These are phyloP conservation scores for Hesperia comma DNA, from an alignment of 2,888 invertebrate genomes.

Conservation along the genomic window DNA sequence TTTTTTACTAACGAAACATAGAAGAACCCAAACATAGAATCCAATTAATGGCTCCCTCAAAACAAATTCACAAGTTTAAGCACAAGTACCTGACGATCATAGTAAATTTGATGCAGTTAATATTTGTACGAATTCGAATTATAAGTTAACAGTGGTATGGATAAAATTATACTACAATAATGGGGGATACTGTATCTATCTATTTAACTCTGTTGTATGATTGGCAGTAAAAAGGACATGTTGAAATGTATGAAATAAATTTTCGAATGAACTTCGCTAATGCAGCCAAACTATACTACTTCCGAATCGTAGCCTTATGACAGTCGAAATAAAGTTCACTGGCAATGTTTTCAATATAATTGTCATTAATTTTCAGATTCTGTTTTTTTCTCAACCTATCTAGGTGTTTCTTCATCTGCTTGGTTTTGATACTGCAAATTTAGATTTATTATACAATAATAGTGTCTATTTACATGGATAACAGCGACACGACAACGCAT, in stretches of 20 bases:
- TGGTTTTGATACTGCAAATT: no score
- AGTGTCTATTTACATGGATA: no score
- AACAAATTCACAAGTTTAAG: neutral
- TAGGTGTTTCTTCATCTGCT: neutral
- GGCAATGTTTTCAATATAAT: neutral
- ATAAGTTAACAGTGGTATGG: no score
- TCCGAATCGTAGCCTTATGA: neutral
- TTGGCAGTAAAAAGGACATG: no score
- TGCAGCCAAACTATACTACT: neutral
- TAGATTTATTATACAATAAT: no score
- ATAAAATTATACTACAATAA: no score
- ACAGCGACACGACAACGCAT: no score
- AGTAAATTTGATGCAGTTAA: neutral
- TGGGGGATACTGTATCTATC: no score
- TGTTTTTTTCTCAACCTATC: neutral
- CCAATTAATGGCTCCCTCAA: neutral
- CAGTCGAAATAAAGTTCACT: neutral
- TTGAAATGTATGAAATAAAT: no score
- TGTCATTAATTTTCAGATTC: neutral
- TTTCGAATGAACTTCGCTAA: no score
- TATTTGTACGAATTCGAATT: no score
- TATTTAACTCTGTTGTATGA: no score
- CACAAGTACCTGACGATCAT: neutral
- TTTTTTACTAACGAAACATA: slow-evolving; percentile 16
- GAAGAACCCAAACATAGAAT: neutral